Percentiles rank a stretch among this genome's conserved stretches.
phyloP scores from a whole-genome alignment of 2,113 vertebrate genomes.

The Perca flavescens region DNA sequence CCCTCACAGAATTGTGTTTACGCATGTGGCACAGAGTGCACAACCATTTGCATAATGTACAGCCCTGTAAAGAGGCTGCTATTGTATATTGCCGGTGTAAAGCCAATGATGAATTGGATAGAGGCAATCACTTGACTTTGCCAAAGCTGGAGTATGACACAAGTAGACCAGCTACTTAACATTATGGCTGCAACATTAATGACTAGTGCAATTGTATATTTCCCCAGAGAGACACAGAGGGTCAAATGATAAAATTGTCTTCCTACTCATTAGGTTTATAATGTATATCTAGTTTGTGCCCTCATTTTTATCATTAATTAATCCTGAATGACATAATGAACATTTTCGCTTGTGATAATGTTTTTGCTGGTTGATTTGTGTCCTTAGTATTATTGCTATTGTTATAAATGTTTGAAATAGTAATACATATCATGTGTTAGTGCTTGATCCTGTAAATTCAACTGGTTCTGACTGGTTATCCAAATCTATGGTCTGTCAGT shows the following conservation, averaged over 20 bases:
- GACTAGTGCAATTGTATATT: conserved; percentile 75
- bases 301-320: conserved; percentile 80
- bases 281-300: conserved; percentile 76
- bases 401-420: neutral
- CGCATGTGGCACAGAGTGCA: conserved; percentile 3
- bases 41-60: conserved; percentile 59
- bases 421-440: neutral
- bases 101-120: conserved; percentile 73
- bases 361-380: conserved; percentile 21
- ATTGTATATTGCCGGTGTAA: conserved; percentile 45
- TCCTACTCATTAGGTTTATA: conserved; percentile 76
- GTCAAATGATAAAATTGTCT: conserved; percentile 81
- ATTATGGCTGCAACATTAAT: conserved; percentile 79
- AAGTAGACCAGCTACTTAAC: conserved; percentile 84
- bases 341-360: conserved; percentile 47
- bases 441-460: conserved; percentile 3
- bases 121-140: conserved; percentile 80
- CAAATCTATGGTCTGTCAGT: conserved; percentile 3
- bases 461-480: conserved; percentile 22
- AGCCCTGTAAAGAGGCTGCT: conserved; percentile 48
- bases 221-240: conserved; percentile 73
- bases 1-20: neutral
- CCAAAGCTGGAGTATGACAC: conserved; percentile 78
- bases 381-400: neutral
- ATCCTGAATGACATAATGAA: conserved; percentile 79